Conservation (phyloP, 2,113 vertebrate genomes). For the Silurus glanis region DNA sequence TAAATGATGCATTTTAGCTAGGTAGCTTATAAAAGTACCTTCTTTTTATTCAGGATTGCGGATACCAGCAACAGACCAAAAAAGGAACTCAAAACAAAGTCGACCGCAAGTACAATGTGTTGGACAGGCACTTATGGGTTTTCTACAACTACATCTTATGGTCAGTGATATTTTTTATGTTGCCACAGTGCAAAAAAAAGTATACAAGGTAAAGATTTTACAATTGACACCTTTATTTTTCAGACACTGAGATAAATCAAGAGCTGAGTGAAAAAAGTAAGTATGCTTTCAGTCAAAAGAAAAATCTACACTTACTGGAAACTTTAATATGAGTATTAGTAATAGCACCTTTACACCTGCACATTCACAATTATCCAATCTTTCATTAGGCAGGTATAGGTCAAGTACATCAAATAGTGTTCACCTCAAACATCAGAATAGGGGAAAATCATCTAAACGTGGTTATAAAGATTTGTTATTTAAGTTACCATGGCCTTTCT, state of each 20-base stretch:
- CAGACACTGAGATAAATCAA: slow-evolving; percentile 51
- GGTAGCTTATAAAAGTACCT: not conserved
- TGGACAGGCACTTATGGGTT: slow-evolving; percentile 73
- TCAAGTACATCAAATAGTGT: not conserved
- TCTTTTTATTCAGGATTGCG: slow-evolving; percentile 72
- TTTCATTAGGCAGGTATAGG: not conserved
- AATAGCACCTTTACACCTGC: not conserved
- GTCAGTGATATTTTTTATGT: slow-evolving; percentile 59
- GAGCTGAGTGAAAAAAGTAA: slow-evolving; percentile 56
- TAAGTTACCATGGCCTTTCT: not conserved
- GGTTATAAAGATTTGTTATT: not conserved
- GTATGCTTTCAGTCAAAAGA: slow-evolving; percentile 24
- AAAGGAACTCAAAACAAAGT: slow-evolving; percentile 74
- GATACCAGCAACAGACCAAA: slow-evolving; percentile 73
- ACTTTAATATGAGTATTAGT: not conserved
- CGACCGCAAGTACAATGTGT: slow-evolving; percentile 61
- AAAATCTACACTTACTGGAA: not conserved
- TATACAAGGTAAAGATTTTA: not conserved
- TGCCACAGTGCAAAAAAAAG: not conserved
- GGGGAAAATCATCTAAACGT: not conserved
- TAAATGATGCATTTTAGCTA: not conserved
- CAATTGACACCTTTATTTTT: not conserved
- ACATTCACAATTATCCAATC: not conserved
- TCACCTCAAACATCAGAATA: not conserved
- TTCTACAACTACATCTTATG: slow-evolving; percentile 68